Conservation (phyloP, 2,797 vertebrate genomes). For the Ctenopoma kingsleyae region DNA sequence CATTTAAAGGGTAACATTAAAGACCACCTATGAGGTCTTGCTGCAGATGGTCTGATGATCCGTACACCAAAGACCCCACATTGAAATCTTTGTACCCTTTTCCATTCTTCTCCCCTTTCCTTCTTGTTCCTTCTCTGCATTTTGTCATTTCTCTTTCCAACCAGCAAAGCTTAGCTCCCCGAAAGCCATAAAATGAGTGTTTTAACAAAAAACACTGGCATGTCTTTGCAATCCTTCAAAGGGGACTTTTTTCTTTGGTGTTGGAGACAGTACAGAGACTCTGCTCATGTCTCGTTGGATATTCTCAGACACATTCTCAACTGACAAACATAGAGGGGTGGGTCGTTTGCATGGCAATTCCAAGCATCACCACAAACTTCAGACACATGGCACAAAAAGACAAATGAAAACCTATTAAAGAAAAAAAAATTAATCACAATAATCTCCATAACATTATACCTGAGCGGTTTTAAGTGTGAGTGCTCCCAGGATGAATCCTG, state of each 20-base stretch:
- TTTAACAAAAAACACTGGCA: slow-evolving; percentile 77
- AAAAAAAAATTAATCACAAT: slow-evolving; percentile 11
- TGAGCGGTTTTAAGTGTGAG: slow-evolving; percentile 57
- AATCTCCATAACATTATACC: slow-evolving; percentile 57
- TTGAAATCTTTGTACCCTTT: slow-evolving; percentile 58
- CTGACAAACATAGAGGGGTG: slow-evolving; percentile 44
- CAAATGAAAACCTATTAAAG: slow-evolving; percentile 26
- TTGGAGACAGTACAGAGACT: slow-evolving; percentile 56
- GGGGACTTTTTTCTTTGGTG: slow-evolving; percentile 56
- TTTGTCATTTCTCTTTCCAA: slow-evolving; percentile 74
- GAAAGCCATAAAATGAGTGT: slow-evolving; percentile 71
- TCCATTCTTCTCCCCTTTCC: slow-evolving; percentile 29
- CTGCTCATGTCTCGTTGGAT: slow-evolving; percentile 57
- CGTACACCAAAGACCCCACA: slow-evolving; percentile 50
- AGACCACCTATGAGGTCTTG: slow-evolving; percentile 56
- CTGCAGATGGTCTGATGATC: slow-evolving; percentile 61
- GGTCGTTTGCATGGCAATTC: slow-evolving; percentile 41
- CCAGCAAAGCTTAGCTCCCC: slow-evolving; percentile 56
- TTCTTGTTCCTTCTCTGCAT: slow-evolving; percentile 37
- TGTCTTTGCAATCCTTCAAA: slow-evolving; percentile 69
- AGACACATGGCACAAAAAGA: slow-evolving; percentile 49
- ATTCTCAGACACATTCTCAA: slow-evolving; percentile 60
- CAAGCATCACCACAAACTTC: slow-evolving; percentile 47
- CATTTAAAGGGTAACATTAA: slow-evolving; percentile 59
- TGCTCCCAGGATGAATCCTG: slow-evolving; percentile 64